phyloP scores from a whole-genome alignment of 2,888 invertebrate genomes.

The Marasmarcha lunaedactyla region DNA sequence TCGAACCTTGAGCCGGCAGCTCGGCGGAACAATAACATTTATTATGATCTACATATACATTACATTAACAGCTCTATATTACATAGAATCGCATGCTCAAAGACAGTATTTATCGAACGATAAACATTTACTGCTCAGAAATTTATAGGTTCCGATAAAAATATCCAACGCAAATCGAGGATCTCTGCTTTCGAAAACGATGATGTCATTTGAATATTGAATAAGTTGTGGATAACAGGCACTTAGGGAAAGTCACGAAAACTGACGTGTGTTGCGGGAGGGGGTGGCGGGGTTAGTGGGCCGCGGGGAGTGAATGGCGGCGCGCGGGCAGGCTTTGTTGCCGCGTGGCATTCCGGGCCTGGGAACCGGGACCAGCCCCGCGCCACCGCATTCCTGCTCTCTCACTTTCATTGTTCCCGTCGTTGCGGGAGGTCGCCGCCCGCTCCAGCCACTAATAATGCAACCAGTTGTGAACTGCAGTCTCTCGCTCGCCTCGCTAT shows the following conservation, averaged over 20 bases:
- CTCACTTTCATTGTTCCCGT: slow-evolving; percentile 68
- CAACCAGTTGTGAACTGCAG: slow-evolving; percentile 37
- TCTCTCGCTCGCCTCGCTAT: background rate
- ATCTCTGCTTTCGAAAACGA: background rate
- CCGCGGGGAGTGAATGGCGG: slow-evolving; percentile 53
- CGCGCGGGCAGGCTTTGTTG: slow-evolving; percentile 61
- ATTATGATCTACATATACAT: slow-evolving; percentile 24
- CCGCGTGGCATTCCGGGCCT: slow-evolving; percentile 67
- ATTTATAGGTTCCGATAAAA: background rate
- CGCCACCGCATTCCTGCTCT: slow-evolving; percentile 54
- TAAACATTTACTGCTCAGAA: slow-evolving; percentile 1
- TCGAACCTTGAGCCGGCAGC: slow-evolving; percentile 33
- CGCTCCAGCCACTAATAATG: slow-evolving; percentile 31
- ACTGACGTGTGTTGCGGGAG: slow-evolving; percentile 38
- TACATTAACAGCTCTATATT: slow-evolving; percentile 5
- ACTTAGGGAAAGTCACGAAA: slow-evolving; percentile 47
- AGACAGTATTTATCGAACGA: background rate
- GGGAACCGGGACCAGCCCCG: slow-evolving; percentile 57
- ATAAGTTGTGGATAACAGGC: slow-evolving; percentile 17
- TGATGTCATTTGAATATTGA: slow-evolving; percentile 35
- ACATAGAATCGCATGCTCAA: slow-evolving; percentile 2
- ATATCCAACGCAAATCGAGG: background rate
- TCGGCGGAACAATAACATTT: slow-evolving; percentile 42
- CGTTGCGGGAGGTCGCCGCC: slow-evolving; percentile 64
- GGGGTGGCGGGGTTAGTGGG: slow-evolving; percentile 17